Conservation (phyloP, 1,140 invertebrate genomes). For the Acyrthosiphon pisum region DNA sequence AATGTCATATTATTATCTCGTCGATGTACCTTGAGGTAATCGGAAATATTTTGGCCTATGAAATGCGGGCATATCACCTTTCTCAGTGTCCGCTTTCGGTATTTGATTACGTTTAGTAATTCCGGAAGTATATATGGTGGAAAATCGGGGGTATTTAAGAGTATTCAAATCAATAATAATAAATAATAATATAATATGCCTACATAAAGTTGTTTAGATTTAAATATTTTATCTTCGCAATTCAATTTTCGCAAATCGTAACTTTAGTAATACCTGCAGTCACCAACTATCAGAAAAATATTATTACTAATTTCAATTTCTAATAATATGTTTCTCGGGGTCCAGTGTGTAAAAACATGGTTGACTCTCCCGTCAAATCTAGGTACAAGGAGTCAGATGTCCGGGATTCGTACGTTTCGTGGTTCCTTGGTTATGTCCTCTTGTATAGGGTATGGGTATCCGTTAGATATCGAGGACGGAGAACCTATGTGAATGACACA, state of each 20-base stretch:
- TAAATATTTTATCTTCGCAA: background rate
- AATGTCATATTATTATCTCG: too few species aligned
- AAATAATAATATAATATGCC: background rate
- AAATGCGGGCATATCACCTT: too few species aligned
- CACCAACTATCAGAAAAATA: background rate
- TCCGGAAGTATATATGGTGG: too few species aligned
- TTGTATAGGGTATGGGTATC: background rate
- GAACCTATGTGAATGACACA: background rate
- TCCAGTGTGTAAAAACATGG: background rate
- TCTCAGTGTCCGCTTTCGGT: background rate
- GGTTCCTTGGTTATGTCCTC: background rate
- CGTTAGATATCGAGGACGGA: background rate
- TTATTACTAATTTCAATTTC: background rate
- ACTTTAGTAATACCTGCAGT: background rate
- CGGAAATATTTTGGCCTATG: too few species aligned
- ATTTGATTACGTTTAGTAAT: background rate
- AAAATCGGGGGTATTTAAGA: too few species aligned
- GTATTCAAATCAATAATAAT: background rate
- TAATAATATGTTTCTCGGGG: background rate
- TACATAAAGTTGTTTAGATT: background rate
- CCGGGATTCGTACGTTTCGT: background rate
- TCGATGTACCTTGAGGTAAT: background rate
- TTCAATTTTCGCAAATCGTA: background rate
- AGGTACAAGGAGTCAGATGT: background rate
- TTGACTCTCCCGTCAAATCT: too few species aligned